Percentiles rank a stretch among this genome's conserved stretches.
Evolutionary conservation across 2,797 vertebrate species (phyloP).

Genomic region (Furcifer pardalis): DNA sequence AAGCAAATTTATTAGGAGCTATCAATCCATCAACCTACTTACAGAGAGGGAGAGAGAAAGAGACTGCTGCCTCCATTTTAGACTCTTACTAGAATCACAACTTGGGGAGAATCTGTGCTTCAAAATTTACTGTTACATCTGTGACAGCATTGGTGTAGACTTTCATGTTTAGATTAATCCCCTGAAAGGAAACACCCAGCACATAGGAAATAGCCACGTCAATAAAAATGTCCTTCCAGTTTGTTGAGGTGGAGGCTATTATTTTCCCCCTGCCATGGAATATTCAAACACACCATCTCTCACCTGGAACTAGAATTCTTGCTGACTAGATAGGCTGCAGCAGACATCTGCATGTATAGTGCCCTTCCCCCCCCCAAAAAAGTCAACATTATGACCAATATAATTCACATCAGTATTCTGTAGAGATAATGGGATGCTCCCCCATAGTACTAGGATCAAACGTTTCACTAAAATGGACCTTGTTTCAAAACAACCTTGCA

Average conservation of each 20-base stretch:
- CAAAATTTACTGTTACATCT: too few species aligned
- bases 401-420: neutral
- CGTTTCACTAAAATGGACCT: neutral
- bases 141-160: too few species aligned
- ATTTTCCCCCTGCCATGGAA: neutral
- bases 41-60: too few species aligned
- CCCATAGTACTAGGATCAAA: neutral
- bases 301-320: neutral
- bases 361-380: neutral
- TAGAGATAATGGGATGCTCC: neutral
- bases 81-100: too few species aligned
- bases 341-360: neutral
- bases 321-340: neutral
- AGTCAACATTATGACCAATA: neutral
- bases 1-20: too few species aligned
- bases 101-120: too few species aligned
- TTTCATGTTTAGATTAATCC: neutral
- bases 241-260: too few species aligned
- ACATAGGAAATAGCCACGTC: neutral
- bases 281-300: neutral
- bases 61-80: too few species aligned
- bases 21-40: too few species aligned
- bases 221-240: neutral
- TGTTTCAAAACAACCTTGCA: neutral
- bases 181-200: neutral